phyloP scores from a whole-genome alignment of 2,797 vertebrate species.

The Parauchenoglanis punctatus region DNA sequence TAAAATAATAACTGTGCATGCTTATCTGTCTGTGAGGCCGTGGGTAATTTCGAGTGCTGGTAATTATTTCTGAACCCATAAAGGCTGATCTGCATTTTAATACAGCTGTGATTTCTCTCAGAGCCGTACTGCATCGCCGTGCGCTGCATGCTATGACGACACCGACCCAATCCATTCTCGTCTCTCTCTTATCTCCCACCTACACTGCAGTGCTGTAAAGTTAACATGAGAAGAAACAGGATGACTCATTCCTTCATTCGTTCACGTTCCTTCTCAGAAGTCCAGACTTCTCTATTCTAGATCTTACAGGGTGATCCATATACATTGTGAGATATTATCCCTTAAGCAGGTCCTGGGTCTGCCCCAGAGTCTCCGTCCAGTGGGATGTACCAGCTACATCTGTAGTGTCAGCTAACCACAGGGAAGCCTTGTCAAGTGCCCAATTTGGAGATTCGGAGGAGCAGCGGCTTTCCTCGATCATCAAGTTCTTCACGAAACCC shows the following conservation, averaged over 20 bases:
- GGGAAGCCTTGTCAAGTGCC: neutral
- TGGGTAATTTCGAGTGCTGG: constrained; percentile 4
- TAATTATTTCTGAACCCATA: constrained; percentile 28
- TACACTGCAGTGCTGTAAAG: neutral
- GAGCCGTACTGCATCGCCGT: neutral
- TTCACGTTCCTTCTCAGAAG: neutral
- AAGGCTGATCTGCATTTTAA: constrained; percentile 27
- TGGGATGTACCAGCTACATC: neutral
- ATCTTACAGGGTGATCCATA: neutral
- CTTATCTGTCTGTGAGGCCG: neutral
- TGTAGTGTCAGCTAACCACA: neutral
- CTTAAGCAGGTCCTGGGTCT: neutral
- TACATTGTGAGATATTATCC: neutral
- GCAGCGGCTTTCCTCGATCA: neutral
- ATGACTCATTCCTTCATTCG: neutral
- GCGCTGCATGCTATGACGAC: constrained; percentile 2
- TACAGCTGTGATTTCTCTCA: constrained; percentile 18
- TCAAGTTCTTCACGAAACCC: neutral
- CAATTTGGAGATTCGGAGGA: neutral
- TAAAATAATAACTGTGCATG: constrained; percentile 1
- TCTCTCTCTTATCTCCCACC: neutral
- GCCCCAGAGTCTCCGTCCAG: neutral
- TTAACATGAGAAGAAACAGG: neutral
- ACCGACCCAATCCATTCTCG: neutral
- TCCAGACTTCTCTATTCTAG: neutral